phyloP scores from a whole-genome alignment of 2,113 vertebrate genomes.

The Sapajus apella region DNA sequence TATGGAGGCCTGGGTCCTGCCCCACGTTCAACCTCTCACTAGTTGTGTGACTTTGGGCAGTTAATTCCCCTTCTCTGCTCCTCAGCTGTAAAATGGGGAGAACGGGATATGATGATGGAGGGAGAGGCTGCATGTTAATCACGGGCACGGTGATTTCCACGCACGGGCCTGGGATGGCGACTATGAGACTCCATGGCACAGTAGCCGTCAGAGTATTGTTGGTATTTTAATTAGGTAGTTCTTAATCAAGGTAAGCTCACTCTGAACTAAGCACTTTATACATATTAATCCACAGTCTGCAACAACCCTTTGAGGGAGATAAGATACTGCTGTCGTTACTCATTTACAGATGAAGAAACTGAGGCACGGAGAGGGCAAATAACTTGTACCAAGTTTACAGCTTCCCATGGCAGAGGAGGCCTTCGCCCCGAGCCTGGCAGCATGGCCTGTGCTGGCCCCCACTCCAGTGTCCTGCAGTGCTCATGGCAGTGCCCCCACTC shows the following conservation, averaged over 20 bases:
- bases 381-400: neutral
- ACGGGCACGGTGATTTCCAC: accelerated
- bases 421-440: neutral
- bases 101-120: neutral
- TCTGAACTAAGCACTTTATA: neutral
- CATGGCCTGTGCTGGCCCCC: neutral
- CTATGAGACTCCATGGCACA: accelerated
- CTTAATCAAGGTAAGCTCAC: too few relatives aligned
- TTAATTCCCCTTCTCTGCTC: neutral
- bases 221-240: neutral
- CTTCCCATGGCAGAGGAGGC: neutral
- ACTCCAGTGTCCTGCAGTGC: neutral
- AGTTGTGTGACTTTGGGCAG: neutral
- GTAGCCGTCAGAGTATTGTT: accelerated
- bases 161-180: neutral
- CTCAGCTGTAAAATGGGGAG: neutral
- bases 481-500: neutral
- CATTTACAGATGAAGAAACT: neutral
- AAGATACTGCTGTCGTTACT: neutral
- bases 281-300: neutral
- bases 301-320: neutral
- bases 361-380: neutral
- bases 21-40: neutral
- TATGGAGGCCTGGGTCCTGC: accelerated
- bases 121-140: neutral